These are phyloP conservation scores for Drosophila paranaensis DNA, from an alignment of 2,888 invertebrate species.

Conservation along the genomic window DNA sequence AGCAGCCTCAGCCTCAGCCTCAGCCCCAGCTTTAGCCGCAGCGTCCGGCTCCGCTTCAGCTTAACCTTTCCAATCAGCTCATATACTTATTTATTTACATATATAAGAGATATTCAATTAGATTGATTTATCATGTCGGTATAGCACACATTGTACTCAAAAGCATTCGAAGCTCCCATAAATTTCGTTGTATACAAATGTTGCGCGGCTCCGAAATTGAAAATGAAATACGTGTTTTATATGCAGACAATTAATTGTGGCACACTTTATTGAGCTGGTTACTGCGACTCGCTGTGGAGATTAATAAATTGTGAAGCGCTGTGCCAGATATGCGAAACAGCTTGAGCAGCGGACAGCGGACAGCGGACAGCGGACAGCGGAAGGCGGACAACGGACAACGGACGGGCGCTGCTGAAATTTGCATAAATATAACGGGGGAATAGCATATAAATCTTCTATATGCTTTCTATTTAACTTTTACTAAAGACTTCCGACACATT, in stretches of 20 bases:
- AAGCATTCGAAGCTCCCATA: background rate
- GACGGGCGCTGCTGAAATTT: conserved; percentile 36
- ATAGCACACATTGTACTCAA: conserved; percentile 7
- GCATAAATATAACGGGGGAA: conserved; percentile 68
- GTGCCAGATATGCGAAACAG: conserved; percentile 19
- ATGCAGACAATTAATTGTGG: background rate
- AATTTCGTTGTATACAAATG: conserved; percentile 1
- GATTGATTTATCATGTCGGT: conserved; percentile 8
- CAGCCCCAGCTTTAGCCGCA: background rate
- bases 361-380: background rate
- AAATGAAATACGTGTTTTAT: conserved; percentile 1
- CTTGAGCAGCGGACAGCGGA: conserved; percentile 6
- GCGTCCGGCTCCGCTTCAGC: background rate
- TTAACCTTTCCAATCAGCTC: background rate
- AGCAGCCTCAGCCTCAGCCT: background rate
- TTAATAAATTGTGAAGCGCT: conserved; percentile 12
- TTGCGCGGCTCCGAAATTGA: background rate
- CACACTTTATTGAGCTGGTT: conserved; percentile 15
- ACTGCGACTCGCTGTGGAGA: conserved; percentile 9
- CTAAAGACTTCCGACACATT: conserved; percentile 78
- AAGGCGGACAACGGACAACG: background rate
- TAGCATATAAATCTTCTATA: conserved; percentile 71
- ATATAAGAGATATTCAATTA: background rate
- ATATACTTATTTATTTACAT: background rate
- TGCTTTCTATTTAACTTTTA: conserved; percentile 78